phyloP scores from a whole-genome alignment of 2,113 vertebrate genomes.

The Alosa alosa region DNA sequence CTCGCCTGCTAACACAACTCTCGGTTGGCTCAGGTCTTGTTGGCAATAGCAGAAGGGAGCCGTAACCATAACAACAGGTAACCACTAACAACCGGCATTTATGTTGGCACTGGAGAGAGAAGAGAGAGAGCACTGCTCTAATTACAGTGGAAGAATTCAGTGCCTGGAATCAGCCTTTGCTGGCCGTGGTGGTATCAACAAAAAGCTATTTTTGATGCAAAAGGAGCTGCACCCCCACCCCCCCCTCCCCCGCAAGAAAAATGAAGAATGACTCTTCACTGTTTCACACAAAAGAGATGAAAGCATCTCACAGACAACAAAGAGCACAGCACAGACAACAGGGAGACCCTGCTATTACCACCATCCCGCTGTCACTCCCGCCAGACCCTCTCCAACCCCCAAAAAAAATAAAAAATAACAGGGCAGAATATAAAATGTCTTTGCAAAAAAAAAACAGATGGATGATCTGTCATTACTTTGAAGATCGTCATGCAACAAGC shows the following conservation, averaged over 20 bases:
- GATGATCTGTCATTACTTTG: background rate
- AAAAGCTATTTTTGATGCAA: conserved; percentile 37
- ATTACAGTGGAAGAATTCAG: conserved; percentile 64
- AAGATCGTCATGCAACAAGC: background rate
- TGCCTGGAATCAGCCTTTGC: conserved; percentile 48
- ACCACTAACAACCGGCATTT: conserved; percentile 70
- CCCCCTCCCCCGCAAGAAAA: background rate
- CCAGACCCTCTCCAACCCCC: background rate
- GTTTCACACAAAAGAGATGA: background rate
- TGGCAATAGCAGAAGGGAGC: conserved; percentile 60
- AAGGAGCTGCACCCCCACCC: background rate
- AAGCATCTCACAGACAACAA: background rate
- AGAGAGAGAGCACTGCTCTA: conserved; percentile 43
- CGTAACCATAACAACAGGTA: conserved; percentile 80
- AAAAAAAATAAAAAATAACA: background rate
- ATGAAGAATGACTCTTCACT: background rate
- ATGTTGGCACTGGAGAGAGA: conserved; percentile 56
- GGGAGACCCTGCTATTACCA: background rate
- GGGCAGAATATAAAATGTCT: background rate
- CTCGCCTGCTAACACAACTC: conserved; percentile 31
- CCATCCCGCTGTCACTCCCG: background rate
- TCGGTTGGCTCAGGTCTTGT: conserved; percentile 48
- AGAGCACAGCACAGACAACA: background rate
- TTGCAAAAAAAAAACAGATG: background rate
- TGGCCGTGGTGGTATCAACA: conserved; percentile 50